phyloP scores from a whole-genome alignment of 1,140 invertebrate genomes.

The Sminthurinus signatus region DNA sequence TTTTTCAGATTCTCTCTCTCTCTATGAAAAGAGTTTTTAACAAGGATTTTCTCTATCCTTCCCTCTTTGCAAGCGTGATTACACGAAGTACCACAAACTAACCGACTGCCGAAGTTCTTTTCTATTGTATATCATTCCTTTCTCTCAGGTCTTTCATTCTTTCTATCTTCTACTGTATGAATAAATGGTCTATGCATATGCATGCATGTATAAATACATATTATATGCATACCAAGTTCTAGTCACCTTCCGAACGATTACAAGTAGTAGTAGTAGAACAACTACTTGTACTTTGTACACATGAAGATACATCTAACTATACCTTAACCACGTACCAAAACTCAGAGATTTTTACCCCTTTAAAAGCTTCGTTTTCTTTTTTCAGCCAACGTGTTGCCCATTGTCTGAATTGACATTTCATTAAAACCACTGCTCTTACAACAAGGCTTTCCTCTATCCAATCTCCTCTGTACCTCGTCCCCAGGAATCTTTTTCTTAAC shows the following conservation, averaged over 20 bases:
- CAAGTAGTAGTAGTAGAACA: too few relatives aligned
- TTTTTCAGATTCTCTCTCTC: background rate
- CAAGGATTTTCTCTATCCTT: too few relatives aligned
- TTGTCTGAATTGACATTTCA: constrained; percentile 40
- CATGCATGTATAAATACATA: too few relatives aligned
- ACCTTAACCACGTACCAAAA: background rate
- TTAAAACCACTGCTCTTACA: constrained; percentile 26
- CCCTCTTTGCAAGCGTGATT: too few relatives aligned
- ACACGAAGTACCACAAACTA: background rate
- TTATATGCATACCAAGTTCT: too few relatives aligned
- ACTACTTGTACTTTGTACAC: background rate
- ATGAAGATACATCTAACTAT: background rate
- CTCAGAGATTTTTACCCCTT: constrained; percentile 24
- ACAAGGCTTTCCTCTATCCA: constrained; percentile 16
- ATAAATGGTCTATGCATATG: too few relatives aligned
- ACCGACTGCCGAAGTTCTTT: background rate
- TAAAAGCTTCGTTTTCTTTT: constrained; percentile 23
- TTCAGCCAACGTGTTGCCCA: constrained; percentile 25
- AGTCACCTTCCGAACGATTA: background rate
- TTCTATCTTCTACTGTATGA: background rate
- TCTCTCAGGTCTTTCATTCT: background rate
- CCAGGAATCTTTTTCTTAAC: constrained; percentile 34
- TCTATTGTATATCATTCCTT: background rate
- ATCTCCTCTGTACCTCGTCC: constrained; percentile 19
- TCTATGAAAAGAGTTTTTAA: too few relatives aligned